Percentiles rank a stretch among this genome's conserved stretches.
Conservation (phyloP, 2,797 vertebrate species). For the Chaetodon trifasciatus region DNA sequence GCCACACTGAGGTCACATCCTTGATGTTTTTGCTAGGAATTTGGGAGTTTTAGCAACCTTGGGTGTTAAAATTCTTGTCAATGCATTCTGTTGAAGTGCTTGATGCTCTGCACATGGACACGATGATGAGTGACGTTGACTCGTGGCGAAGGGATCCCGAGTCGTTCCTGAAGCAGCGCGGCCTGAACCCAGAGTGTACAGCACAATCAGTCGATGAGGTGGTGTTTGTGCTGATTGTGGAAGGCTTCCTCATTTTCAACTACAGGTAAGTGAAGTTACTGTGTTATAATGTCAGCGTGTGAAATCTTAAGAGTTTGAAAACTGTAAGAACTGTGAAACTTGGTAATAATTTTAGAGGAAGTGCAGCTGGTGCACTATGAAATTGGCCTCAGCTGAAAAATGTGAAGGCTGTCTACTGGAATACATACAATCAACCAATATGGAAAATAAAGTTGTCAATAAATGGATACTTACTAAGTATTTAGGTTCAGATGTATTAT, state of each 20-base stretch:
- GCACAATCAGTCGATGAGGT: constrained; percentile 38
- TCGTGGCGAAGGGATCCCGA: constrained; percentile 83
- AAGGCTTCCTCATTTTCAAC: constrained; percentile 97
- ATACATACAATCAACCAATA: neutral
- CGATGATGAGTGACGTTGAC: constrained; percentile 87
- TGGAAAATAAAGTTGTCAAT: neutral
- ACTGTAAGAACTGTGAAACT: no score
- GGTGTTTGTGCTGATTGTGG: constrained; percentile 89
- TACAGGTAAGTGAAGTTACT: constrained; percentile 84
- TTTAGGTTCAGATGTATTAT: neutral
- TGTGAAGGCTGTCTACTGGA: no score
- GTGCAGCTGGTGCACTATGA: neutral
- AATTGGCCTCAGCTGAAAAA: neutral
- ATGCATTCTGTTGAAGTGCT: constrained; percentile 81
- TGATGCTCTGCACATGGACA: constrained; percentile 93
- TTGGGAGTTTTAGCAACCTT: no score
- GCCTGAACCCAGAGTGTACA: constrained; percentile 24
- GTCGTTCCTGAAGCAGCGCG: constrained; percentile 53
- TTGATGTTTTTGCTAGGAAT: no score
- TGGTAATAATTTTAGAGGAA: neutral
- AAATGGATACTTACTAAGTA: no score
- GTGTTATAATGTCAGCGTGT: neutral
- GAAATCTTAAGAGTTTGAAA: neutral
- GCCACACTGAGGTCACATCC: no score
- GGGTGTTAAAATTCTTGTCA: no score